phyloP scores from a whole-genome alignment of 2,797 vertebrate genomes.

The Onychomys torridus region DNA sequence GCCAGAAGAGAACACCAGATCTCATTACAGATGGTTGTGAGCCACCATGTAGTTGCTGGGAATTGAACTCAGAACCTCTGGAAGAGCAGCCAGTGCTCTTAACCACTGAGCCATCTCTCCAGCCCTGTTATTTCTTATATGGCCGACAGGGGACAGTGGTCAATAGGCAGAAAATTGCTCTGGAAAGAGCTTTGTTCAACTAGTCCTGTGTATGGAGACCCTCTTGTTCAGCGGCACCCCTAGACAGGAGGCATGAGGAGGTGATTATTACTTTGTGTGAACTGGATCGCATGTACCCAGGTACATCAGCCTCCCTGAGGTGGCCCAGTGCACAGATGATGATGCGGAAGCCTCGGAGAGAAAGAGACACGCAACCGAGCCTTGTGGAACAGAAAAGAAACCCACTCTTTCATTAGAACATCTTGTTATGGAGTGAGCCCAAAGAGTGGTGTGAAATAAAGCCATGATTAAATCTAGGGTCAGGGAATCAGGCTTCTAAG shows the following conservation, averaged over 20 bases:
- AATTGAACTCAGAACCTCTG: no score
- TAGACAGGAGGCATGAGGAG: background rate
- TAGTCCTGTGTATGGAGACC: background rate
- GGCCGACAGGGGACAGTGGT: background rate
- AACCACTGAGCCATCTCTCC: no score
- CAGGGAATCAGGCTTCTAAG: background rate
- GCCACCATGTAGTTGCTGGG: no score
- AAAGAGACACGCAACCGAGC: background rate
- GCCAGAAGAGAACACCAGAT: no score
- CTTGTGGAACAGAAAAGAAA: background rate
- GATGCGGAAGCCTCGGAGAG: background rate
- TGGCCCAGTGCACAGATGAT: background rate
- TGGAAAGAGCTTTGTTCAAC: background rate
- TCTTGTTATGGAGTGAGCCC: background rate
- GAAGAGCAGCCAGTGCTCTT: no score
- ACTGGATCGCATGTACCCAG: no score
- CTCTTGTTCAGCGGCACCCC: background rate
- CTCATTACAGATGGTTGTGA: no score
- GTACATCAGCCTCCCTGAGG: rapidly evolving
- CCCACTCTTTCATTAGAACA: background rate
- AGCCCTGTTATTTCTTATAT: background rate
- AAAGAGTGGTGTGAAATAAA: background rate
- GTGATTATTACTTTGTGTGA: background rate
- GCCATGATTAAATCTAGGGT: background rate
- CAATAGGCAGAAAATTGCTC: background rate